Base-by-base conservation (phyloP, 2,797 vertebrate genomes). In the Rhabdomys pumilio region DNA sequence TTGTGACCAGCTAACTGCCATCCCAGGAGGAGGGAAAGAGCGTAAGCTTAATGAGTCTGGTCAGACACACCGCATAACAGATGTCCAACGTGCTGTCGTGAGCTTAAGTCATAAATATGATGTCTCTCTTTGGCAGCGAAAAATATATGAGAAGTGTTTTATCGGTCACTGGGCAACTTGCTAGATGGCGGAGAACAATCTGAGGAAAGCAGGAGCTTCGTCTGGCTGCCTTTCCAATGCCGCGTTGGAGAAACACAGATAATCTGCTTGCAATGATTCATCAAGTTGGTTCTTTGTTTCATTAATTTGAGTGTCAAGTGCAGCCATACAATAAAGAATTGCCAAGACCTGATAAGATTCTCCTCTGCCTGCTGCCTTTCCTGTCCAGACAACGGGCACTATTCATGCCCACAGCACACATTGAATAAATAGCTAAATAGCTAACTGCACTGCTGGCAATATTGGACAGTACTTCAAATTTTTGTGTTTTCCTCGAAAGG, bases 241-340 rank as follows among this genome's bases (percentile, higher is more conserved):
- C 98, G 91, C 81, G 93, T 98, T 97, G 96, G 97, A 98, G 94
- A 98, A 97, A 89, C 96, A 97, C 97, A 97, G 98, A 98, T 98
- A 98, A 98, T 98, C 98, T 98, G 94, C 96, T 98, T 97, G 96
- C 97, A 97, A 86, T 97, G 98, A 98, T 98, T 98, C 98, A 98
- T 98, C 98, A 98, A 96, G 93, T 87, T 98, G 97, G 97, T 89
- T 97, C 98, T 98, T 99, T 98, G 98, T 98, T 98, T 98, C 97
- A 96, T 98, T 98, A 98, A 99, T 98, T 97, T 97, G 97, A 98
- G 97, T 98, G 98, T 98, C 98, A 98, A 98, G 97, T 98, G 97
- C 98, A 97, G 97, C 96, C 91, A 94, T 96, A 73, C 94, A 97
- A 98, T 98, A 98, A 98, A 98, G 98, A 98, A 98, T 98, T 97